Percentiles rank a stretch among this genome's conserved stretches.
phyloP scores from a whole-genome alignment of 2,888 invertebrate genomes.

The Sialis fuliginosa region DNA sequence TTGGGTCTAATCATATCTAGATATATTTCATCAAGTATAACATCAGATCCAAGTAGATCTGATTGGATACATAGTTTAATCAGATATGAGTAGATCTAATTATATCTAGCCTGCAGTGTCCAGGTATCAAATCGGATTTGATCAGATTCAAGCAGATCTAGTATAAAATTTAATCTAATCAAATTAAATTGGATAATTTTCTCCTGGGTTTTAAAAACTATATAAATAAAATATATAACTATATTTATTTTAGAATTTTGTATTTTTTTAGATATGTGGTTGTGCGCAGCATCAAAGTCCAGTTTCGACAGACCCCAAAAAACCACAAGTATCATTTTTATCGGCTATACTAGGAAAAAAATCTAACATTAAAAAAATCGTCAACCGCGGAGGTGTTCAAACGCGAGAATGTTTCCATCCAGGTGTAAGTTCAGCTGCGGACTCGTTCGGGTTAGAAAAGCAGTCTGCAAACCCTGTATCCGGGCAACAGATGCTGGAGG shows the following conservation, averaged over 20 bases:
- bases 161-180: no score
- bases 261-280: not conserved
- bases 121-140: no score
- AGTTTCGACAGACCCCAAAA: not conserved
- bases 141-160: no score
- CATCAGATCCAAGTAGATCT: no score
- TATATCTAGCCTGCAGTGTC: no score
- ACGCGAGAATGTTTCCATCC: constrained; percentile 82
- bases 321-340: not conserved
- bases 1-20: no score
- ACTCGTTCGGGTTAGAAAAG: constrained; percentile 33
- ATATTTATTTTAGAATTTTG: not conserved
- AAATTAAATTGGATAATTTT: no score
- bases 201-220: not conserved
- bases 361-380: constrained; percentile 9
- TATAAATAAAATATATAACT: not conserved
- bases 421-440: constrained; percentile 48
- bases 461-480: constrained; percentile 40
- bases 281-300: not conserved
- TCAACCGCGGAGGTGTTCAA: constrained; percentile 26
- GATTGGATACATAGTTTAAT: no score
- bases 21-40: no score
- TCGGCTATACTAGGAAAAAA: constrained; percentile 3
- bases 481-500: constrained; percentile 61
- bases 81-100: no score